phyloP scores from a whole-genome alignment of 2,113 vertebrate species.

The Corythornis cristatus region DNA sequence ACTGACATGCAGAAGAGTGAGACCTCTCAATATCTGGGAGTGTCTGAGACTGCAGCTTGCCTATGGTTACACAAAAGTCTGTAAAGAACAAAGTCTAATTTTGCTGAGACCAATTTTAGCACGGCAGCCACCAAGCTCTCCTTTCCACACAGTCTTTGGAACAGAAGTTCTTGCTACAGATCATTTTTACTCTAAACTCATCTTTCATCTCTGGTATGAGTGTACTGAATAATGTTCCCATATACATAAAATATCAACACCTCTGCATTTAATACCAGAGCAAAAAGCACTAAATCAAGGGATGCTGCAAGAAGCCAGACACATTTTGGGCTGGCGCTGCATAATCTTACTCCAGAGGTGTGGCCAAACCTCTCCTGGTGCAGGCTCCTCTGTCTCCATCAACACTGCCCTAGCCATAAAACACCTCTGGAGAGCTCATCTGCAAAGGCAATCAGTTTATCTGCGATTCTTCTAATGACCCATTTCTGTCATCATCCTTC shows the following conservation, averaged over 20 bases:
- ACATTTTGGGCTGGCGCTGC: not conserved
- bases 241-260: not conserved
- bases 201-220: not conserved
- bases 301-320: not conserved
- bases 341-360: not conserved
- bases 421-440: slow-evolving; percentile 35
- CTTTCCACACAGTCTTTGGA: not conserved
- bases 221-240: not conserved
- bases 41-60: not conserved
- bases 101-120: slow-evolving; percentile 13
- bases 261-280: not conserved
- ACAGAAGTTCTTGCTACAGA: not conserved
- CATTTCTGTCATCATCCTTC: slow-evolving; percentile 61
- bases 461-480: slow-evolving; percentile 36
- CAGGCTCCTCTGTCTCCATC: not conserved
- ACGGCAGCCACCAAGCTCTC: not conserved
- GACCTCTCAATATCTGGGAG: not conserved
- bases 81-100: slow-evolving; percentile 1
- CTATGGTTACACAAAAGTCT: not conserved
- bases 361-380: not conserved
- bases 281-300: slow-evolving; percentile 6
- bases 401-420: slow-evolving; percentile 3
- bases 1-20: not conserved
- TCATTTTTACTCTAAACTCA: not conserved
- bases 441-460: slow-evolving; percentile 60